A percentile compares a stretch with the other conserved stretches of the same genome.
phyloP scores from a whole-genome alignment of 2,113 vertebrate genomes.

The Chloebia gouldiae region DNA sequence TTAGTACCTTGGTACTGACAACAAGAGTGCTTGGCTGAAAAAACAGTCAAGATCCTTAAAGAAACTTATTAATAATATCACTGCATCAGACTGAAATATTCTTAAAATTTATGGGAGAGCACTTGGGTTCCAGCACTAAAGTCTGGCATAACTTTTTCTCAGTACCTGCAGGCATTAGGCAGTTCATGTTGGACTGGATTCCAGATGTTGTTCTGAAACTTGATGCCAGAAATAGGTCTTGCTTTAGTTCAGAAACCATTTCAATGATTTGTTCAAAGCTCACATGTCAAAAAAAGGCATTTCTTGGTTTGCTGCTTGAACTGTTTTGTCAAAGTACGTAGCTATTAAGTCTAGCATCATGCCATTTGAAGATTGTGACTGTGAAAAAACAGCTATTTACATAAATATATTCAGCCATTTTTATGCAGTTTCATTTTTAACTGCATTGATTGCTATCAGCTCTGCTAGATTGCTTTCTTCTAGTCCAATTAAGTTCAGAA shows the following conservation, averaged over 20 bases:
- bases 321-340: conserved; percentile 43
- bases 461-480: conserved; percentile 41
- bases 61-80: conserved; percentile 26
- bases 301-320: conserved; percentile 41
- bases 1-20: neutral
- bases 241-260: neutral
- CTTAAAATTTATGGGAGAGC: conserved; percentile 45
- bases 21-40: neutral
- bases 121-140: conserved; percentile 18
- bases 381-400: conserved; percentile 12
- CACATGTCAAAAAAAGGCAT: conserved; percentile 27
- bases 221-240: neutral
- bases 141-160: conserved; percentile 34
- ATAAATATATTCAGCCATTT: conserved; percentile 45
- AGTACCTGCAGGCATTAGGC: conserved; percentile 29
- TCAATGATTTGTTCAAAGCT: neutral
- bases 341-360: conserved; percentile 47
- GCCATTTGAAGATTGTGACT: conserved; percentile 15
- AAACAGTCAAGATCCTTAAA: conserved; percentile 9
- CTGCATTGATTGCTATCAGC: conserved; percentile 60
- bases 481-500: conserved; percentile 34
- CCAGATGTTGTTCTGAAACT: conserved; percentile 38
- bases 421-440: conserved; percentile 52
- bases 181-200: conserved; percentile 35
- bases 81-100: conserved; percentile 10